These are phyloP conservation scores for Actinostola sp. DNA, from an alignment of 92 coral and sea anemone genomes.

Conservation along the genomic window DNA sequence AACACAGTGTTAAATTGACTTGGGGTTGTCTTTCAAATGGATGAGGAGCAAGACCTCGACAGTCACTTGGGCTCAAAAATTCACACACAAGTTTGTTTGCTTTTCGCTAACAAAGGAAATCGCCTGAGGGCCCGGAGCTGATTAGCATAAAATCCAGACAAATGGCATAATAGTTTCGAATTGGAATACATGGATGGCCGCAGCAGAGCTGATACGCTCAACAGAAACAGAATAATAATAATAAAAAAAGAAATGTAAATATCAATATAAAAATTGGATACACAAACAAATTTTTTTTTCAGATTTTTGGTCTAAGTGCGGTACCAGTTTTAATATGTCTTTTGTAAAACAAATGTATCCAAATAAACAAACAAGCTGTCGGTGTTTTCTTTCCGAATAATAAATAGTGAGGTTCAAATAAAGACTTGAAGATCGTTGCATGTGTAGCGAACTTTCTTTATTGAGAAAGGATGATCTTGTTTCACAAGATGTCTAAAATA, in stretches of 20 bases:
- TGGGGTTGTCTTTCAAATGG: too few relatives aligned
- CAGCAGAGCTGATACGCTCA: too few relatives aligned
- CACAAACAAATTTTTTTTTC: not conserved
- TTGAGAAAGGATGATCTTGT: slow-evolving; percentile 3
- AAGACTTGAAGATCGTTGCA: not conserved
- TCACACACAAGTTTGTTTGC: not conserved
- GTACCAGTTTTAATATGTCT: not conserved
- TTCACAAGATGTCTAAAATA: slow-evolving; percentile 17
- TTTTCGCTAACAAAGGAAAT: slow-evolving; percentile 11
- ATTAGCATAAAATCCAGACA: slow-evolving; percentile 38
- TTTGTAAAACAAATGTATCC: not conserved
- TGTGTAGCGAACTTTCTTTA: slow-evolving; percentile 9
- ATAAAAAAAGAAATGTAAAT: too few relatives aligned
- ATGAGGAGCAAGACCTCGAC: too few relatives aligned
- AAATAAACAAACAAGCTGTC: not conserved
- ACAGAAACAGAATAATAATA: too few relatives aligned
- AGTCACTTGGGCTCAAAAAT: too few relatives aligned
- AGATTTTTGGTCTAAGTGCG: too few relatives aligned
- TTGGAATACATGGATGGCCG: not conserved
- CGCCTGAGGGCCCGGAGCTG: not conserved
- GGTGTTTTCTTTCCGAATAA: not conserved
- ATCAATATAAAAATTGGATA: not conserved
- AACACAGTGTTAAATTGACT: too few relatives aligned
- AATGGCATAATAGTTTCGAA: slow-evolving; percentile 1
- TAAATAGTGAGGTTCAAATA: not conserved